Evolutionary conservation across 2,797 vertebrate species (phyloP).

Genomic region (Cyclura pinguis): DNA sequence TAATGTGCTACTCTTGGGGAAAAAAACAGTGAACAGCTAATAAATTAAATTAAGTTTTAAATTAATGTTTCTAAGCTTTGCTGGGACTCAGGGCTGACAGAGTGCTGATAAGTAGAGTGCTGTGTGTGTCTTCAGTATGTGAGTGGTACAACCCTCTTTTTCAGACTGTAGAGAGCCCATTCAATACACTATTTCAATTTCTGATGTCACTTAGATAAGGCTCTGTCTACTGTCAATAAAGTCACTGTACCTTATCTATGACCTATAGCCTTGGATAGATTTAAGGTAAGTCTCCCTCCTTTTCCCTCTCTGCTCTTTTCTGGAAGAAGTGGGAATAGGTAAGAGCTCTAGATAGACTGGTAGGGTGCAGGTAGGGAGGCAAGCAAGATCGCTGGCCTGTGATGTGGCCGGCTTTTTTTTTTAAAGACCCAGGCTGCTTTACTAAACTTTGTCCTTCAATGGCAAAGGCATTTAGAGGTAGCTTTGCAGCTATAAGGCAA

Average conservation of each 20-base stretch:
- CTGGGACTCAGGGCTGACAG: not conserved
- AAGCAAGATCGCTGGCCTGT: too few relatives aligned
- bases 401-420: too few relatives aligned
- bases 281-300: not conserved
- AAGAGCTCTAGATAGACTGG: not conserved
- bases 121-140: not conserved
- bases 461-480: too few relatives aligned
- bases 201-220: constrained; percentile 72
- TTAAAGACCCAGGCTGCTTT: too few relatives aligned
- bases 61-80: too few relatives aligned
- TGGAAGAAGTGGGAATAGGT: not conserved
- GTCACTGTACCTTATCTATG: constrained; percentile 56
- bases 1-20: too few relatives aligned
- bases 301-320: not conserved
- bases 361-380: not conserved
- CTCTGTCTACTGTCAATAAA: constrained; percentile 56
- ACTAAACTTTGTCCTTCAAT: too few relatives aligned
- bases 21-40: too few relatives aligned
- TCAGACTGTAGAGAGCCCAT: constrained; percentile 36
- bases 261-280: constrained; percentile 63
- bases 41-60: too few relatives aligned
- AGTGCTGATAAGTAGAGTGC: not conserved
- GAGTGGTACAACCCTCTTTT: not conserved
- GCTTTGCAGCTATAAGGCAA: too few relatives aligned
- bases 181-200: constrained; percentile 70